These are phyloP conservation scores for Norana najaformis DNA, from an alignment of 2,888 invertebrate species.

Conservation along the genomic window DNA sequence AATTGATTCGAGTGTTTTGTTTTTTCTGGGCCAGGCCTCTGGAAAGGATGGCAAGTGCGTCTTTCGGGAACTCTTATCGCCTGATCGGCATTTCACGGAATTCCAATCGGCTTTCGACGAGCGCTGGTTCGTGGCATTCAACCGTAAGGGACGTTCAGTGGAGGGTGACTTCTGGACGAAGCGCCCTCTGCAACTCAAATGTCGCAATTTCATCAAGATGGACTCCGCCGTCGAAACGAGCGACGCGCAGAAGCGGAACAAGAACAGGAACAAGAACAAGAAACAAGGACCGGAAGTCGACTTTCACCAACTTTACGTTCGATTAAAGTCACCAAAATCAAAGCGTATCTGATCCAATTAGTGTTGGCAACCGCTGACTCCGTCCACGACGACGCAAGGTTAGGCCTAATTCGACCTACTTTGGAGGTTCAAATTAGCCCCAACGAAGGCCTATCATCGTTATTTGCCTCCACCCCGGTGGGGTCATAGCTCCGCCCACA, in stretches of 20 bases:
- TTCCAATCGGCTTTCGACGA: neutral
- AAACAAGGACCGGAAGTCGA: neutral
- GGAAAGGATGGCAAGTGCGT: slow-evolving; percentile 7
- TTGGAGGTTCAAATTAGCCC: neutral
- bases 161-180: neutral
- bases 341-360: neutral
- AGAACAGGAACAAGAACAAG: neutral
- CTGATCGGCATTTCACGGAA: slow-evolving; percentile 16
- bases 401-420: neutral
- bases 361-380: neutral
- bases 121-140: slow-evolving; percentile 13
- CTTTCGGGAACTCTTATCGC: slow-evolving; percentile 8
- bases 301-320: neutral
- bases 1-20: neutral
- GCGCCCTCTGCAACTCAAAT: neutral
- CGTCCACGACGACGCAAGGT: neutral
- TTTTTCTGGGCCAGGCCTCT: neutral
- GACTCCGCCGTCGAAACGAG: neutral
- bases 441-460: neutral
- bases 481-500: neutral
- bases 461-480: neutral
- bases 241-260: neutral
- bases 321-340: neutral
- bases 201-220: slow-evolving; percentile 15
- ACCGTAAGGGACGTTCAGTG: neutral